These are phyloP conservation scores for Scatophagus argus DNA, from an alignment of 2,113 vertebrate genomes.

Conservation along the genomic window DNA sequence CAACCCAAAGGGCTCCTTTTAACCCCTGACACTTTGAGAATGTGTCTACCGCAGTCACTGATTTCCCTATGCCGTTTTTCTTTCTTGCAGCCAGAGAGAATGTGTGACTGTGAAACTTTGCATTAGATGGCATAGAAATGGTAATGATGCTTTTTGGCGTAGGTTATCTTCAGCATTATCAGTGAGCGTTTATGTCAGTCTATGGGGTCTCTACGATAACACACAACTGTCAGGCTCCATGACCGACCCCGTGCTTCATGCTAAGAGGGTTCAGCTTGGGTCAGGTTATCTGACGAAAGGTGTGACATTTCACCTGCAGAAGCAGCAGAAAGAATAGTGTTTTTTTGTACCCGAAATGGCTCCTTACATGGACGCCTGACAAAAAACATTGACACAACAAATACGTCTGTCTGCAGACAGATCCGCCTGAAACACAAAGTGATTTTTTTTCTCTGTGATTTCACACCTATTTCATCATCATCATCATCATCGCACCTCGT, in stretches of 20 bases:
- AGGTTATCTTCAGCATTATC: too few species aligned
- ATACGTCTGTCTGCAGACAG: not conserved
- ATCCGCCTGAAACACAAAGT: conserved; percentile 16
- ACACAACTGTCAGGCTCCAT: not conserved
- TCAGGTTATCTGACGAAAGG: not conserved
- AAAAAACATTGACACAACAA: not conserved
- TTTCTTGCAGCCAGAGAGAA: conserved; percentile 16
- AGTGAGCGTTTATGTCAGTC: not conserved
- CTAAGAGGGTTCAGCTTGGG: conserved; percentile 6
- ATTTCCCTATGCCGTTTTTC: conserved; percentile 34
- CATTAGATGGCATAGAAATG: not conserved
- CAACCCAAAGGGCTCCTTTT: conserved; percentile 51
- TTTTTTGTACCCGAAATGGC: not conserved
- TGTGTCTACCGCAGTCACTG: conserved; percentile 39
- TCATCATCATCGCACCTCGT: conserved; percentile 17
- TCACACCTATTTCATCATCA: conserved; percentile 63
- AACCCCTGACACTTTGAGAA: conserved; percentile 71
- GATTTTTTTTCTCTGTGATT: conserved; percentile 24
- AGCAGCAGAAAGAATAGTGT: not conserved
- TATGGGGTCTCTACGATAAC: conserved; percentile 6
- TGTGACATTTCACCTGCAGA: not conserved
- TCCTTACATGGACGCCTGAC: not conserved
- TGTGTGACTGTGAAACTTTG: not conserved
- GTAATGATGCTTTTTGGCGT: not conserved
- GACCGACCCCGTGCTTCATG: conserved; percentile 2